Evolutionary conservation across 2,797 vertebrate species (phyloP).

Genomic region (Sternarchorhynchus goeldii): DNA sequence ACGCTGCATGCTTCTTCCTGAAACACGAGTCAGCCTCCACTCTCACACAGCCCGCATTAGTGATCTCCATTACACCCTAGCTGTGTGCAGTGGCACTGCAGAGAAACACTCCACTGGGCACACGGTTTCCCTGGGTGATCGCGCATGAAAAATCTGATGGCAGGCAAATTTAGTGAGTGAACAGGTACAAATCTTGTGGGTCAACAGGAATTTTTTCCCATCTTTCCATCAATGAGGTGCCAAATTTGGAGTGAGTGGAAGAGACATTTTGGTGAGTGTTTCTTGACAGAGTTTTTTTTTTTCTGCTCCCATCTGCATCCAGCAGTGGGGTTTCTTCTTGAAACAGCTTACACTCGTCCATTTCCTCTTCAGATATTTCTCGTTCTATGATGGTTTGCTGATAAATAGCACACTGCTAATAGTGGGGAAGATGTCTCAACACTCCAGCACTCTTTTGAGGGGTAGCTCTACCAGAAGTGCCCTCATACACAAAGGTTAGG

Average conservation of each 20-base stretch:
- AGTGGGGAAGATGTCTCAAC: conserved; percentile 16
- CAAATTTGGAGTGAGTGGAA: conserved; percentile 20
- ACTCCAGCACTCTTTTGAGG: conserved; percentile 40
- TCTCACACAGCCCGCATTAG: conserved; percentile 9
- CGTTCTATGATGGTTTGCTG: neutral
- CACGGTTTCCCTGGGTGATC: neutral
- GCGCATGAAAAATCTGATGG: conserved; percentile 18
- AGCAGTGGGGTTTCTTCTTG: conserved; percentile 10
- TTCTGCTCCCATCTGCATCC: conserved; percentile 21
- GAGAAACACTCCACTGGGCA: neutral
- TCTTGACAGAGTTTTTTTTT: conserved; percentile 24
- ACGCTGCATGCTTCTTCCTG: conserved; percentile 56
- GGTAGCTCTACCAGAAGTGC: conserved; percentile 40
- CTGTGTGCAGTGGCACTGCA: conserved; percentile 9
- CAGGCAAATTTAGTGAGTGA: conserved; percentile 23
- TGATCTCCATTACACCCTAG: conserved; percentile 27
- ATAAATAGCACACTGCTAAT: conserved; percentile 28
- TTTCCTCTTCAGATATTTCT: conserved; percentile 2
- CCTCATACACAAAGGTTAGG: conserved; percentile 44
- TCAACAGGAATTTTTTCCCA: neutral
- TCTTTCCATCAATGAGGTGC: neutral
- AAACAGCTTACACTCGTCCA: conserved; percentile 10
- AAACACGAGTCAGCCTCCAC: conserved; percentile 56
- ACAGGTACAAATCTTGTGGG: neutral
- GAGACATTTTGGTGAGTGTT: conserved; percentile 24